Evolutionary conservation across 30 jellyfish, hydroid and myxozoan genomes (phyloP), one percentile per base, ranked within the genome.

Genomic region (Aurelia coerulea): DNA sequence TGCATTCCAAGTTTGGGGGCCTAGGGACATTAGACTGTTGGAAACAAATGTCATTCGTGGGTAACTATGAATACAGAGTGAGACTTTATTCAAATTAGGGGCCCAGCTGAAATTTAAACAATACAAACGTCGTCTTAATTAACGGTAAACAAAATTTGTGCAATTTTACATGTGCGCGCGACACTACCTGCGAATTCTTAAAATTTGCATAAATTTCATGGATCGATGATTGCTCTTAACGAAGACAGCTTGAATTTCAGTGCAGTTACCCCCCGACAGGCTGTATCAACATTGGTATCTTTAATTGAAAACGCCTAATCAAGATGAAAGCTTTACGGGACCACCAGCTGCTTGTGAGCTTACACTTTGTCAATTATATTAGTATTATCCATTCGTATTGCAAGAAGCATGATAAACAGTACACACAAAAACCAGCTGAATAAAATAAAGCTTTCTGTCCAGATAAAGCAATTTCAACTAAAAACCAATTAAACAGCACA

Each of bases 361-460:
- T 16, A 10, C 9, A 2, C 17, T 7, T 73, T 17, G 31, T 73
- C 46, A 73, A 73, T 73, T 73, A 73, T 46, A 73, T 73, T 46
- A 50, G 52, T 46, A 73, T 73, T 67, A 50, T 46, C 18, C 83
- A 73, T 49, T 39, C 83, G 56, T 5, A 46, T 46, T 46, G 15
- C 56, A 46, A 46, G 56, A 6, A 46, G 56, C 56, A n/a, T 68
- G 78, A 68, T 68, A 68, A 68, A 68, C 78, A 68, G 35, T 68
- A 19, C 54, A 68, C 78, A 33, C 29, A 68, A 68, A 11, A 68
- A 29, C 78, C 78, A 68, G 78, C 78, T 68, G 78, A 68, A 68
- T 68, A n/a, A 68, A 68, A 46, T 9, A 68, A 19, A 39, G 78
- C 78, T 68, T 68, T 68, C 62, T 68, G 17, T 68, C 78, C 35